phyloP scores from a whole-genome alignment of 2,888 invertebrate genomes.

The Phorcus lineatus region DNA sequence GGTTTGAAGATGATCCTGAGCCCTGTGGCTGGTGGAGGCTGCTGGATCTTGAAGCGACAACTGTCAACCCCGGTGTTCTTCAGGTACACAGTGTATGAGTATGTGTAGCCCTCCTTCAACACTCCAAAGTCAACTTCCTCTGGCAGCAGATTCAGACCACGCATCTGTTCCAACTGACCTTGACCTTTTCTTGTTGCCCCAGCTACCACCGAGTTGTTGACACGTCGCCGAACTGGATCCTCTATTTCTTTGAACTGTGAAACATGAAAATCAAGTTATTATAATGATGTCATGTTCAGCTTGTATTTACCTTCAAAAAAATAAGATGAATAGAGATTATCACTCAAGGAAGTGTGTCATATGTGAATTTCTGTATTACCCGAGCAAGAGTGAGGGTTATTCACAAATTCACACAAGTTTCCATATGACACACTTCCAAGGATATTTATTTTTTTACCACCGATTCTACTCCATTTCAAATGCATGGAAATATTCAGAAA shows the following conservation, averaged over 20 bases:
- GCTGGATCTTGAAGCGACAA: conserved; percentile 73
- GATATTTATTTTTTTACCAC: no score
- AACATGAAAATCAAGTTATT: neutral
- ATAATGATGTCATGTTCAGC: neutral
- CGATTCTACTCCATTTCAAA: no score
- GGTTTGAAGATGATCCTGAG: conserved; percentile 71
- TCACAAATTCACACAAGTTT: no score
- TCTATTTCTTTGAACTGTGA: conserved; percentile 69
- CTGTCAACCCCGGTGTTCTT: conserved; percentile 75
- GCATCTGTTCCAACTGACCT: conserved; percentile 61
- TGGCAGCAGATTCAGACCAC: conserved; percentile 72
- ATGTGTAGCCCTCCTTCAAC: conserved; percentile 73
- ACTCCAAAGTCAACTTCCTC: conserved; percentile 73
- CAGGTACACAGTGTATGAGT: conserved; percentile 65
- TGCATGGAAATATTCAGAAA: no score
- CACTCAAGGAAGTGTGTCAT: no score
- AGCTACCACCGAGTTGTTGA: conserved; percentile 65
- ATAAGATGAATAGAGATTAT: no score
- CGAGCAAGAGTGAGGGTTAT: no score
- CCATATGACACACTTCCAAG: no score
- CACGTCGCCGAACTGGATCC: conserved; percentile 71
- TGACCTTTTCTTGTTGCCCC: conserved; percentile 68
- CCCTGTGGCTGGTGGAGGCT: conserved; percentile 75
- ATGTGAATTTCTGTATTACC: no score
- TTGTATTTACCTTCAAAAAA: neutral